phyloP scores from a whole-genome alignment of 2,888 invertebrate species.

The Craniophora ligustri region DNA sequence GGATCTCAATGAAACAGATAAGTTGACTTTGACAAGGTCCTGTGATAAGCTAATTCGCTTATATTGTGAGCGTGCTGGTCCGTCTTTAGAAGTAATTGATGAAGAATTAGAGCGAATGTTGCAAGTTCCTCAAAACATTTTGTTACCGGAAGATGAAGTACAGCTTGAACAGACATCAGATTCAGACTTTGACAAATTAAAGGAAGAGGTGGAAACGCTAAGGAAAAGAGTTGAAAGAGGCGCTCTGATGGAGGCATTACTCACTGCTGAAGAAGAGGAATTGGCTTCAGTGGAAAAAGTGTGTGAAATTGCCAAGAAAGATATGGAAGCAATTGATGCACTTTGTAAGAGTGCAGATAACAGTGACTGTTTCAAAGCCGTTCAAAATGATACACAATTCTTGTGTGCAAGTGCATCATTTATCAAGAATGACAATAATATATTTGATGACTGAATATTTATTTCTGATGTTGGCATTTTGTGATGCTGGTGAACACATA shows the following conservation, averaged over 20 bases:
- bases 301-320: slow-evolving; percentile 78
- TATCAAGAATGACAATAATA: slow-evolving; percentile 54
- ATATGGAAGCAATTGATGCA: slow-evolving; percentile 77
- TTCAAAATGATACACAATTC: slow-evolving; percentile 70
- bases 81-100: slow-evolving; percentile 74
- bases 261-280: slow-evolving; percentile 78
- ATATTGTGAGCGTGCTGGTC: slow-evolving; percentile 78
- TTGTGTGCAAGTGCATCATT: slow-evolving; percentile 74
- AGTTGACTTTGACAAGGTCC: slow-evolving; percentile 71
- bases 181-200: slow-evolving; percentile 73
- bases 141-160: slow-evolving; percentile 80
- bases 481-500: slow-evolving; percentile 23
- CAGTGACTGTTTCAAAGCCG: slow-evolving; percentile 61
- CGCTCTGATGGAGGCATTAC: slow-evolving; percentile 78
- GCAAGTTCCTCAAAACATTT: slow-evolving; percentile 75
- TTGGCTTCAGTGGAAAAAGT: slow-evolving; percentile 73
- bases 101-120: slow-evolving; percentile 77
- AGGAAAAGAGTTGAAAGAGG: slow-evolving; percentile 76
- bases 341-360: slow-evolving; percentile 67
- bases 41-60: slow-evolving; percentile 78
- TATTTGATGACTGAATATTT: slow-evolving; percentile 39
- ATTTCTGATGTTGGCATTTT: not conserved
- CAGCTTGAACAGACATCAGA: slow-evolving; percentile 74
- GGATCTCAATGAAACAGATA: slow-evolving; percentile 79
- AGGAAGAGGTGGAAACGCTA: slow-evolving; percentile 73